phyloP scores from a whole-genome alignment of 2,888 invertebrate genomes.

The Noctua pronuba region DNA sequence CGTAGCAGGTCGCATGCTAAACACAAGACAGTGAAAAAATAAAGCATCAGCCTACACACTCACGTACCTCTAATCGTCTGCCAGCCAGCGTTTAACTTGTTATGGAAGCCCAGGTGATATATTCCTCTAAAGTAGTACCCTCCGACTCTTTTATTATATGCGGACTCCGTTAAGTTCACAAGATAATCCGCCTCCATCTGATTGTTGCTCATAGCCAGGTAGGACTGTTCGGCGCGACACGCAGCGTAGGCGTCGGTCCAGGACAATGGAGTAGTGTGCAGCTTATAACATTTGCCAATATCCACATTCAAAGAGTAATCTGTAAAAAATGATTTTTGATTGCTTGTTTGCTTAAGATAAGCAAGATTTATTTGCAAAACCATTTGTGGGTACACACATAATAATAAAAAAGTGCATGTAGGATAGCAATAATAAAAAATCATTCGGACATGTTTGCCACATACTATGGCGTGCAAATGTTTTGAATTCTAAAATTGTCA shows the following conservation, averaged over 20 bases:
- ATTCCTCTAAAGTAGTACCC: slow-evolving; percentile 41
- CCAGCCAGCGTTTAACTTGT: slow-evolving; percentile 68
- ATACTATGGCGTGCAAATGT: no score
- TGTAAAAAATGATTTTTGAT: slow-evolving; percentile 61
- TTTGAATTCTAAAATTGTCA: no score
- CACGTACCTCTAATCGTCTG: slow-evolving; percentile 74
- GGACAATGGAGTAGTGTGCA: slow-evolving; percentile 76
- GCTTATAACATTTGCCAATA: slow-evolving; percentile 79
- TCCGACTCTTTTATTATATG: not conserved
- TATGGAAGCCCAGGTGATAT: slow-evolving; percentile 72
- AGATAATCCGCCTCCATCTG: slow-evolving; percentile 43
- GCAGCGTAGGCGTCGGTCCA: slow-evolving; percentile 79
- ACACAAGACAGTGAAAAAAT: no score
- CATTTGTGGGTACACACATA: no score
- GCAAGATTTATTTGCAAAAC: no score
- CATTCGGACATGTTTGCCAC: no score
- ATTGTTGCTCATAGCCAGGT: slow-evolving; percentile 77
- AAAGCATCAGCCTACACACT: not conserved
- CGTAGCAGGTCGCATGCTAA: no score
- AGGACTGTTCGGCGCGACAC: slow-evolving; percentile 78
- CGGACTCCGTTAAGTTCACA: slow-evolving; percentile 6
- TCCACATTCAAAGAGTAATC: slow-evolving; percentile 74
- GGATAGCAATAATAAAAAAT: no score
- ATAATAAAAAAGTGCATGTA: no score
- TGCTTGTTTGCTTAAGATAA: not conserved